A percentile compares a stretch with the other conserved stretches of the same genome.
Conservation (phyloP, 2,888 invertebrate species). For the Idaea aversata region DNA sequence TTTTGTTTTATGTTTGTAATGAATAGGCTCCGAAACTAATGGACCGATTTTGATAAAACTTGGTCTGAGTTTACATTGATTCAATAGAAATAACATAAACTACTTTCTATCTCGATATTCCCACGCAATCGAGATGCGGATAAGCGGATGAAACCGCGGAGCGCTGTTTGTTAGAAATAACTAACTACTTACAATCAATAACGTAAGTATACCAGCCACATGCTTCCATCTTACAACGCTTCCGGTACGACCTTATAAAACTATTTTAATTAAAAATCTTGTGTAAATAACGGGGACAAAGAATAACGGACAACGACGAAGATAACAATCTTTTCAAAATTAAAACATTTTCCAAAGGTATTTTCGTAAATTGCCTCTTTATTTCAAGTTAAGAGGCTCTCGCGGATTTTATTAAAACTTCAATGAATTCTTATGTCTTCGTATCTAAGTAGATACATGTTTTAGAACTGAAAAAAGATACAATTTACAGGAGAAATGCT, state of each 20-base stretch:
- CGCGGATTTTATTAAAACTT: constrained; percentile 17
- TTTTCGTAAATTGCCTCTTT: constrained; percentile 26
- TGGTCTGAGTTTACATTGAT: too few species aligned
- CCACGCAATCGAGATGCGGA: too few species aligned
- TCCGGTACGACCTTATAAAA: constrained; percentile 18
- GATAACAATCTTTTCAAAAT: constrained; percentile 30
- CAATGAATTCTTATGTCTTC: neutral
- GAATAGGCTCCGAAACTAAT: too few species aligned
- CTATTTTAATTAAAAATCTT: constrained; percentile 38
- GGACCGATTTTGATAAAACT: too few species aligned
- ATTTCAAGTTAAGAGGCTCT: constrained; percentile 15
- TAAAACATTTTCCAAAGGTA: constrained; percentile 30
- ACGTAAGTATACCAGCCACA: neutral
- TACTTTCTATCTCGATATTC: too few species aligned
- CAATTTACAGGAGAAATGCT: too few species aligned
- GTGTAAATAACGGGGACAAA: constrained; percentile 31
- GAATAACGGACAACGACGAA: constrained; percentile 22
- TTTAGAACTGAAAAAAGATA: too few species aligned
- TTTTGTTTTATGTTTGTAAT: too few species aligned
- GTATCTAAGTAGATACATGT: neutral
- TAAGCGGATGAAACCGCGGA: too few species aligned
- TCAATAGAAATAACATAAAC: too few species aligned
- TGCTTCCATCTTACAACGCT: neutral
- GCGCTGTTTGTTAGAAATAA: too few species aligned
- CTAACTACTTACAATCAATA: neutral